Conservation (phyloP, 2,888 invertebrate species). For the Lithophane ornitopus region DNA sequence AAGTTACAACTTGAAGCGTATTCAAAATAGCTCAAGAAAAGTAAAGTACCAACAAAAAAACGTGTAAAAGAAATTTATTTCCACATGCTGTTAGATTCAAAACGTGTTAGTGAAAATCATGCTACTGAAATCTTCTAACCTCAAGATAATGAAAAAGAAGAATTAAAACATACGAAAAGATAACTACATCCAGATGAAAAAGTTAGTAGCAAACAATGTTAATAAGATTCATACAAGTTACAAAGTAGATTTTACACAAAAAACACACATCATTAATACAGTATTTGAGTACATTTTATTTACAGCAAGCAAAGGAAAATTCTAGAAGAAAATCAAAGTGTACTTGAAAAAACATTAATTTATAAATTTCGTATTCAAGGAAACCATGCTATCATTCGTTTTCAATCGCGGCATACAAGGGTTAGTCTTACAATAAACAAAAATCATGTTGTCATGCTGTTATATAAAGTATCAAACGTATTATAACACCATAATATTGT, state of each 20-base stretch:
- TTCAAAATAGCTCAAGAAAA: neutral
- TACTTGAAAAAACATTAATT: neutral
- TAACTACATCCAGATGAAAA: too few species aligned
- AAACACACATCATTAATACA: too few species aligned
- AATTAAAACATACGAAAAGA: too few species aligned
- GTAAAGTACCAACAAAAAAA: too few species aligned
- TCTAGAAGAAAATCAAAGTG: neutral
- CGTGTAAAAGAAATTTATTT: neutral
- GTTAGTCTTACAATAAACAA: neutral
- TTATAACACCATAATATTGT: neutral
- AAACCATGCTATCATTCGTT: neutral
- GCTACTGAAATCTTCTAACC: neutral
- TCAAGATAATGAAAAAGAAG: neutral
- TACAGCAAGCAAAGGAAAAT: neutral
- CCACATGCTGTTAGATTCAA: neutral
- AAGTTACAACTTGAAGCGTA: neutral
- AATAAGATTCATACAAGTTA: too few species aligned
- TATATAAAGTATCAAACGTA: neutral
- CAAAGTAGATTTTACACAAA: too few species aligned
- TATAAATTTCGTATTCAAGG: neutral
- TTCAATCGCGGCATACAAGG: neutral
- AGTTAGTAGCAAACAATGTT: too few species aligned
- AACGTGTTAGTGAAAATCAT: neutral
- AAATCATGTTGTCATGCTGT: neutral
- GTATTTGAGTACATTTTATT: neutral